Evolutionary conservation across 2,888 invertebrate species (phyloP).

Genomic region (Diaprepes abbreviatus): DNA sequence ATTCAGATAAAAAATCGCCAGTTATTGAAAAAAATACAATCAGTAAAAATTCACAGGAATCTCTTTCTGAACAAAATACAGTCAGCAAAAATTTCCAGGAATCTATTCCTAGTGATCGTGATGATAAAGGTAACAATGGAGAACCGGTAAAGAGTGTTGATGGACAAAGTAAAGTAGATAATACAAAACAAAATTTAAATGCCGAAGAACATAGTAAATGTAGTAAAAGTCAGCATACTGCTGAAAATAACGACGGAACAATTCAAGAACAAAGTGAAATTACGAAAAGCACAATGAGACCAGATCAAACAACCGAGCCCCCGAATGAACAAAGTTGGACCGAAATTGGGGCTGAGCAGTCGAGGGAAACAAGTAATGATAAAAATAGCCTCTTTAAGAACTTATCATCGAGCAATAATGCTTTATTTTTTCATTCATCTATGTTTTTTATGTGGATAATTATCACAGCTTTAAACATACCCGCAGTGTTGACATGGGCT

Average conservation of each 20-base stretch:
- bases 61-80: slow-evolving; percentile 6
- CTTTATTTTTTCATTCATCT: slow-evolving; percentile 80
- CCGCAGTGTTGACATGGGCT: slow-evolving; percentile 84
- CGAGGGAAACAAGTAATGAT: slow-evolving; percentile 8
- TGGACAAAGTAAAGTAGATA: background rate
- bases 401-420: slow-evolving; percentile 50
- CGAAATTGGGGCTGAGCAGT: slow-evolving; percentile 11
- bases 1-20: background rate
- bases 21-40: slow-evolving; percentile 15
- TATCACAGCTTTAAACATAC: slow-evolving; percentile 78
- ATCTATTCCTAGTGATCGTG: background rate
- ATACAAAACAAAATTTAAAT: background rate
- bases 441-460: slow-evolving; percentile 78
- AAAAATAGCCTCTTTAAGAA: background rate
- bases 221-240: no score
- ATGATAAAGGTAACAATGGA: background rate
- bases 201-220: no score
- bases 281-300: no score
- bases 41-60: background rate
- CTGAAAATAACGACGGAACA: background rate
- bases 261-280: slow-evolving; percentile 19
- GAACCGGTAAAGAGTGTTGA: background rate
- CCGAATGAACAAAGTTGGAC: background rate
- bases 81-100: background rate
- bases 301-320: background rate